phyloP scores from a whole-genome alignment of 2,113 vertebrate species.

The Stercorarius parasiticus region DNA sequence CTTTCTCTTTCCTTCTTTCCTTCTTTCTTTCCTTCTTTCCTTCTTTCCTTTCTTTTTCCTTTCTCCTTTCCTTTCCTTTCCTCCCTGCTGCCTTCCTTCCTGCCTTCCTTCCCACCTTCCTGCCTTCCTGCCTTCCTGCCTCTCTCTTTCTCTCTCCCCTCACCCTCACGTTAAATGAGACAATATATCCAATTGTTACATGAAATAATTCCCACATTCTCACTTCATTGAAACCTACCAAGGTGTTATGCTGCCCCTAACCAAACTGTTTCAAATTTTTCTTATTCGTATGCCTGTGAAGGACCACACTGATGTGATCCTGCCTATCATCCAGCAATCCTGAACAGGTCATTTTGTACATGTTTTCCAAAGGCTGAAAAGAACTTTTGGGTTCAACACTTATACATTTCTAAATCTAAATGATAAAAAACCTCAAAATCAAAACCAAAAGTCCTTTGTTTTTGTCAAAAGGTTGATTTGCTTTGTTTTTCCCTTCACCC shows the following conservation, averaged over 20 bases:
- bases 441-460: background rate
- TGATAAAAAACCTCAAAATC: background rate
- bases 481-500: background rate
- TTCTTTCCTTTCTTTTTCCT: accelerated
- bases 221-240: background rate
- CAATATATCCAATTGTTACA: background rate
- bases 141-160: accelerated
- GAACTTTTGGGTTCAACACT: background rate
- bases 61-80: accelerated
- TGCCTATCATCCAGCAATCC: background rate
- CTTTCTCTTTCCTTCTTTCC: accelerated
- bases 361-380: background rate
- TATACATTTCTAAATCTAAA: background rate
- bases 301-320: background rate
- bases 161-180: background rate
- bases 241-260: background rate
- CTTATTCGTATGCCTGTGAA: background rate
- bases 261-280: background rate
- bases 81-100: accelerated
- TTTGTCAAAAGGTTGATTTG: background rate
- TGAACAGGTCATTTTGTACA: background rate
- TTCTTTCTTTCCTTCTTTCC: accelerated
- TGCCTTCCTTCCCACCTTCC: accelerated
- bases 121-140: accelerated
- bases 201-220: background rate